These are phyloP conservation scores for Uropsilus gracilis DNA, from an alignment of 2,113 vertebrate species.

Conservation along the genomic window DNA sequence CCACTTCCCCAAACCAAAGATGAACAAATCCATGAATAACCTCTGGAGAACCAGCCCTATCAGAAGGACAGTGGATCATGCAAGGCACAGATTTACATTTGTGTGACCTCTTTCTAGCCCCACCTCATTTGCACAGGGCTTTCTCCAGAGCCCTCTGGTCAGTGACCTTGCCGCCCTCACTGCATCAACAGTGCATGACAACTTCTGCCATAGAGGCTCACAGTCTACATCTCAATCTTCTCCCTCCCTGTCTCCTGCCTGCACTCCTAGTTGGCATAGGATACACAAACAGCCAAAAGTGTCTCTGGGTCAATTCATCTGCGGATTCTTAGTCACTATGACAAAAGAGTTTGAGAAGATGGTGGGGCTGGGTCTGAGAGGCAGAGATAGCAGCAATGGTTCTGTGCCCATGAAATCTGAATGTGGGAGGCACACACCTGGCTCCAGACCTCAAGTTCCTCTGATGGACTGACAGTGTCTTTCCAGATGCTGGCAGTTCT, in stretches of 20 bases:
- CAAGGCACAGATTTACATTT: neutral
- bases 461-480: neutral
- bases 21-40: neutral
- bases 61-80: neutral
- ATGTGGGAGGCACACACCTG: neutral
- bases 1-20: neutral
- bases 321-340: neutral
- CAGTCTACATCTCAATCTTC: neutral
- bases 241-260: neutral
- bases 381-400: neutral
- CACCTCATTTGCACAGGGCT: neutral
- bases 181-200: rapidly evolving
- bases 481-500: neutral
- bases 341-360: neutral
- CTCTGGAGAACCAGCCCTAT: neutral
- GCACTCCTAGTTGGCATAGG: neutral
- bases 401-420: neutral
- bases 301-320: neutral
- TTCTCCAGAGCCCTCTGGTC: neutral
- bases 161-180: neutral
- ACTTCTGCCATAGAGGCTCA: neutral
- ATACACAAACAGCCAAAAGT: neutral
- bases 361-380: neutral
- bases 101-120: neutral
- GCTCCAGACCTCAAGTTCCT: neutral